Evolutionary conservation across 2,888 invertebrate genomes (phyloP), one percentile per base, ranked within the genome.

Genomic region (Drosophila siamana): DNA sequence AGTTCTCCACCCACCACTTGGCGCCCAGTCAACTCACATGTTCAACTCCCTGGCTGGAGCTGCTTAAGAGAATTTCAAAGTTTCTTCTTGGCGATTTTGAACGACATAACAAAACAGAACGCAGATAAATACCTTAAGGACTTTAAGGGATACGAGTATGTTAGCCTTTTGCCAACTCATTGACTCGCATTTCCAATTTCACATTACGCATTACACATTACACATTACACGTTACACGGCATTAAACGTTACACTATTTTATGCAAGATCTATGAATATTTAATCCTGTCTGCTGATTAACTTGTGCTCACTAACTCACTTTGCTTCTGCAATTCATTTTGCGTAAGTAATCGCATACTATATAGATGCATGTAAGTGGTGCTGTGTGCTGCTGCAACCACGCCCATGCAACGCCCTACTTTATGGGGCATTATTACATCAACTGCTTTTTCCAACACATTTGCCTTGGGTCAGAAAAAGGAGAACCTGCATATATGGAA

Each of bases 361-460:
- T n/a, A 33, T 33, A 5, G 2, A 33, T 33, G n/a, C 4, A 33
- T 44, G 36, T 15, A 9, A 30, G 8, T 52, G 22, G 16, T 16
- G 40, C 28, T 19, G 56, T 38, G 38, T 52, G 68, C 56, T 52
- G 47, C 36, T 30, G 46, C n/a, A n/a, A n/a, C 50, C 50, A 57
- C 59, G 64, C 51, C 64, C 48, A 13, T 50, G 28, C 30, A 40
- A 13, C 54, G 38, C 46, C 44, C 48, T 26, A 62, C 33, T 47
- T 46, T 33, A 55, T 47, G 52, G 28, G 22, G 36, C 56, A 61
- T 46, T 67, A 63, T 75, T 69, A 63, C 67, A 69, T 68, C 70
- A 63, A 65, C 66, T 78, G 57, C 51, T 61, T 64, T 86, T 74
- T 72, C 72, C 78, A 77, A 80, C 63, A 71, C 72, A 80, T 72